A percentile compares a stretch with the other conserved stretches of the same genome.
phyloP scores from a whole-genome alignment of 2,113 vertebrate species.

The Bufo bufo region DNA sequence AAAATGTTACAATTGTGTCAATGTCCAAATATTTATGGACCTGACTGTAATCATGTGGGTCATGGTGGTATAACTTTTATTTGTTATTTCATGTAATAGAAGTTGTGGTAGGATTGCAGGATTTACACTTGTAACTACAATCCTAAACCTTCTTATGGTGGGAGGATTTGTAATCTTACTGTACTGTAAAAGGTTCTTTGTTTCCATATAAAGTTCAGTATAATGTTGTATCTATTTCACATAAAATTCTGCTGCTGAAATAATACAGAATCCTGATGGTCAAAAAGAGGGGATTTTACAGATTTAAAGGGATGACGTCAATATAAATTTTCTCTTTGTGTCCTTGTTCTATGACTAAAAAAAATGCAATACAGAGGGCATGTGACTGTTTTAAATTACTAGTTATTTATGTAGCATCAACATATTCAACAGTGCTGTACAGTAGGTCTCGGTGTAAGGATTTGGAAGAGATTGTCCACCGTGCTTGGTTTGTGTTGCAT shows the following conservation, averaged over 20 bases:
- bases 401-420: no score
- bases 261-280: not conserved
- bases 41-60: not conserved
- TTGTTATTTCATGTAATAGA: not conserved
- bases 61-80: not conserved
- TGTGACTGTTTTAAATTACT: no score
- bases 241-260: not conserved
- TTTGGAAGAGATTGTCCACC: no score
- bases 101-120: not conserved
- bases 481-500: no score
- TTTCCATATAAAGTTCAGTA: not conserved
- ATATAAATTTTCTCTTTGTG: not conserved
- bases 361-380: not conserved
- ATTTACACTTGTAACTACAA: not conserved
- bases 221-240: not conserved
- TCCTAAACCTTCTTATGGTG: not conserved
- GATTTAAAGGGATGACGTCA: conserved; percentile 5
- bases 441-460: no score
- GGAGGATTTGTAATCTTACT: not conserved
- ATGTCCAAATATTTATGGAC: no score
- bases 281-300: not conserved
- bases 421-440: no score
- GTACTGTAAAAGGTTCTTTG: not conserved
- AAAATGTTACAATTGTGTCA: no score
- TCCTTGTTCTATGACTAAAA: not conserved